Conservation (phyloP, 2,113 vertebrate genomes). For the Callocephalon fimbriatum region DNA sequence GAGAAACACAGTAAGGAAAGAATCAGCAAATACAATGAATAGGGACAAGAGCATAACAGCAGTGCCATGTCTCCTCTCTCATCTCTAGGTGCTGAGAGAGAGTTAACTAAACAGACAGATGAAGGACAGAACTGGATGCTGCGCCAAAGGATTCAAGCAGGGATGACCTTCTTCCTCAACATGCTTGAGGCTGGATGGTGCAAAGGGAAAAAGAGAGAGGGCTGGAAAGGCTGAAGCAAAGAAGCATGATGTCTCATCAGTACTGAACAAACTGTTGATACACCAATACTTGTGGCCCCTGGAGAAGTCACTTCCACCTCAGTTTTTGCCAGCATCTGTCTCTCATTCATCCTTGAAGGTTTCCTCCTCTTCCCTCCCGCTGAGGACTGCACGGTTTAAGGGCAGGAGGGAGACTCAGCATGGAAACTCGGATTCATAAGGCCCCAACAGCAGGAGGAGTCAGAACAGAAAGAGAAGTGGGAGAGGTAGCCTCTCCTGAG, state of each 20-base stretch:
- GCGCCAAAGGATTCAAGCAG: not conserved
- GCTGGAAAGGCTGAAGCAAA: not conserved
- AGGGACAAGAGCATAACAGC: not conserved
- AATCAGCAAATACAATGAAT: not conserved
- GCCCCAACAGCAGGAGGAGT: not conserved
- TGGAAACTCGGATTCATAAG: not conserved
- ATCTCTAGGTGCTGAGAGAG: not conserved
- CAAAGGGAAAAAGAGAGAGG: not conserved
- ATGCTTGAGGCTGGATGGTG: not conserved
- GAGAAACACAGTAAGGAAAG: not conserved
- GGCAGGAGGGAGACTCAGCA: not conserved
- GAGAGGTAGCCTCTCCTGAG: not conserved
- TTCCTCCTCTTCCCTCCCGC: not conserved
- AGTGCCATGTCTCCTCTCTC: not conserved
- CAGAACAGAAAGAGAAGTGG: not conserved
- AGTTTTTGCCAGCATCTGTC: not conserved
- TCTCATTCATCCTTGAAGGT: not conserved
- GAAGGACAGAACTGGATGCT: not conserved
- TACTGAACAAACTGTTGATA: not conserved
- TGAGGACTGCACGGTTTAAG: not conserved
- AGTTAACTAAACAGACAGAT: not conserved
- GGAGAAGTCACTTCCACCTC: not conserved
- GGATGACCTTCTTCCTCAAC: not conserved
- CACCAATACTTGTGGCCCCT: not conserved
- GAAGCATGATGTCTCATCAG: not conserved